Percentiles rank a stretch among this genome's conserved stretches.
These are phyloP conservation scores for Dryocosmus kuriphilus DNA, from an alignment of 2,888 invertebrate genomes.

Conservation along the genomic window DNA sequence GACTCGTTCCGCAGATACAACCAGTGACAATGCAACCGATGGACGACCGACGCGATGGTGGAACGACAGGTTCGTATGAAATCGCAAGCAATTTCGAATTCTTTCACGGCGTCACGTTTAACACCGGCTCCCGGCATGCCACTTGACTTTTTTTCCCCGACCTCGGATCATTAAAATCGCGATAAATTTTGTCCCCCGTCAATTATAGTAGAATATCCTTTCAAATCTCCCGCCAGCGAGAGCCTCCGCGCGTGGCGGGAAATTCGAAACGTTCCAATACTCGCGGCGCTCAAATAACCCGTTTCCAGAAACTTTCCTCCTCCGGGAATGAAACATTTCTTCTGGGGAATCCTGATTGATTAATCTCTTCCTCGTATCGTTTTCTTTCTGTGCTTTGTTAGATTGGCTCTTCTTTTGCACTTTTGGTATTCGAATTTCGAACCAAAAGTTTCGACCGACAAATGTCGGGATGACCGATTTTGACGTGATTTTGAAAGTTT, in stretches of 20 bases:
- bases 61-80: slow-evolving; percentile 43
- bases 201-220: slow-evolving; percentile 10
- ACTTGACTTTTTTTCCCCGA: background rate
- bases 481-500: too few species aligned
- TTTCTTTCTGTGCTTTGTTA: too few species aligned
- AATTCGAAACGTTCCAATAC: background rate
- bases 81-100: slow-evolving; percentile 38
- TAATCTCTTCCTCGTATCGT: too few species aligned
- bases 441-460: background rate
- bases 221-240: slow-evolving; percentile 8
- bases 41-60: slow-evolving; percentile 39
- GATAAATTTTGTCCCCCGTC: slow-evolving; percentile 25
- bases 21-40: slow-evolving; percentile 54
- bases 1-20: slow-evolving; percentile 52
- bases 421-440: background rate
- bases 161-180: slow-evolving; percentile 16
- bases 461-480: background rate
- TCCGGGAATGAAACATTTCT: background rate
- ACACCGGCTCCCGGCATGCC: slow-evolving; percentile 20
- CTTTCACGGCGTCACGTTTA: slow-evolving; percentile 40
- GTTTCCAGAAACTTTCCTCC: background rate
- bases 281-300: background rate
- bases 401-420: too few species aligned
- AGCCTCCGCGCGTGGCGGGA: background rate
- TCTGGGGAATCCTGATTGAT: background rate